Evolutionary conservation across 30 jellyfish, hydroid and myxozoan genomes (phyloP).

Genomic region (Pelagia noctiluca): DNA sequence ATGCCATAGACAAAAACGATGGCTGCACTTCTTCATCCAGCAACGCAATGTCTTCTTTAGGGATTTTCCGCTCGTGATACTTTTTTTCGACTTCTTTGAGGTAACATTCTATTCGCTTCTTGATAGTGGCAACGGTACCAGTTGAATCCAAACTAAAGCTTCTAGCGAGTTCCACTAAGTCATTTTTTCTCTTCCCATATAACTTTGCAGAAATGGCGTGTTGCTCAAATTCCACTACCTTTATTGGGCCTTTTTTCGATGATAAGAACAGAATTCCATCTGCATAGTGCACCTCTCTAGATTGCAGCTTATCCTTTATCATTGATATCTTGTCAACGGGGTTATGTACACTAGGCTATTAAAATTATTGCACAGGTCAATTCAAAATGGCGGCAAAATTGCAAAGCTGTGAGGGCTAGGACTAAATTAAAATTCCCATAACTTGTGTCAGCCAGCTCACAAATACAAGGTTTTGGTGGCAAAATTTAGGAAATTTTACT

Average conservation of each 20-base stretch:
- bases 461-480: too few relatives aligned
- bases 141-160: constrained; percentile 32
- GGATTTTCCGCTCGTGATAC: not conserved
- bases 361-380: too few relatives aligned
- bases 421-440: not conserved
- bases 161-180: constrained; percentile 33
- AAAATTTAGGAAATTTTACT: too few relatives aligned
- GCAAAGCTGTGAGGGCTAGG: too few relatives aligned
- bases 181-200: constrained; percentile 12
- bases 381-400: too few relatives aligned
- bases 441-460: too few relatives aligned
- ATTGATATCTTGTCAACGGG: constrained; percentile 34
- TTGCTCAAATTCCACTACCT: constrained; percentile 35
- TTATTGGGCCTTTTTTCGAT: constrained; percentile 24
- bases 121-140: constrained; percentile 53
- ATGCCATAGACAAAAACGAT: constrained; percentile 3
- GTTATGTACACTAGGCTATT: too few relatives aligned
- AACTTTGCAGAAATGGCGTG: constrained; percentile 25
- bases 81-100: constrained; percentile 19
- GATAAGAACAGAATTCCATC: constrained; percentile 32
- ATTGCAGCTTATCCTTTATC: constrained; percentile 6
- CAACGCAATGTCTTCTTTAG: constrained; percentile 31
- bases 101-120: constrained; percentile 34
- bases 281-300: constrained; percentile 23
- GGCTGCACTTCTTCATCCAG: constrained; percentile 36